Base-by-base conservation (phyloP, 2,888 invertebrate species). In the Cantharis flavilabris region DNA sequence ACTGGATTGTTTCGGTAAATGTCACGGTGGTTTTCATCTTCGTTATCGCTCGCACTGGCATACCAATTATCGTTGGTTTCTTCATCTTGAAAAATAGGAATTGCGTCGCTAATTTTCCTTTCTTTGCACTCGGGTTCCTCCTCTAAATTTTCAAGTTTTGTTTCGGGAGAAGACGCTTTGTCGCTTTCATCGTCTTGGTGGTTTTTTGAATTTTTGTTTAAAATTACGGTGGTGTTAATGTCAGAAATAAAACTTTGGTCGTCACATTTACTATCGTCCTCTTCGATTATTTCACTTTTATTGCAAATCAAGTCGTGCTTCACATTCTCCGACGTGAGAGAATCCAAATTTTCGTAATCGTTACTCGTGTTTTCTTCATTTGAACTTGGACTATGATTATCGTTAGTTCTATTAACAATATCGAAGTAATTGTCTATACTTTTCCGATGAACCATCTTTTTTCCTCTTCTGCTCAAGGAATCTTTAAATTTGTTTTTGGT, bases 1-100 rank as follows among this genome's bases (percentile, higher is more conserved):
- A 96, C 96, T 1, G 96, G 96, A 88, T 96, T 96, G 82, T 95
- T 95, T 86, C 93, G 92, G 82, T 94, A 93, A 82, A 93, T 92
- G 85, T 93, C 93, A 84, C 91, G 91, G 20, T 92, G 91, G 79
- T 93, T 92, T 75, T 93, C 92, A 81, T 94, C 94, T 85, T 95
- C 95, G 67, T 93, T 93, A 85, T 95, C 95, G 84, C 95, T 95
- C 16, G 93, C 93, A 84, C 93, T 94, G 13, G 93, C 93, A 87
- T 95, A 95, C 95, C 95, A 95, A 83, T 94, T 94, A 83, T 91
- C 92, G 5, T 90, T 89, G 81, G 92, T 92, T 70, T 89, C 89
- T 63, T 85, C 84, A 73, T 83, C 88, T 69, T 89, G 88, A 81
- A 89, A 88, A 9, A 87, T 85, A n/a, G 89, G 88, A 65, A 90